Percentiles rank a stretch among this genome's conserved stretches.
Evolutionary conservation across 2,888 invertebrate species (phyloP).

Genomic region (Xestia xanthographa): DNA sequence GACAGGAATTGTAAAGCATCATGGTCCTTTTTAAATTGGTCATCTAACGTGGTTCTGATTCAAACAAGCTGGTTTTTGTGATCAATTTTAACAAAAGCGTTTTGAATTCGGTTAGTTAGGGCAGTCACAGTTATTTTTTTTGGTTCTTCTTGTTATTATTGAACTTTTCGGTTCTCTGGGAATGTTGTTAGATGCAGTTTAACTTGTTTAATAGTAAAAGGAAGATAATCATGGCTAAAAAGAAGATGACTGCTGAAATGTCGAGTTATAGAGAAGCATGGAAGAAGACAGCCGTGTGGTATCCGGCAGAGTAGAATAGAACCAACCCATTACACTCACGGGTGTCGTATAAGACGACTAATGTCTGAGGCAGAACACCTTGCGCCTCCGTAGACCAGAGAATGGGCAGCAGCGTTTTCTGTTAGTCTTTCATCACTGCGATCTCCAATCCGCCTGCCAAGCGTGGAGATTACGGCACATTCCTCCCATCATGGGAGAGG

Average conservation of each 20-base stretch:
- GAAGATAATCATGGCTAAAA: neutral
- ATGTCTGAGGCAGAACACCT: too few species aligned
- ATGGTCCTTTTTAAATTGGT: conserved; percentile 36
- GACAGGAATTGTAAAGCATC: conserved; percentile 32
- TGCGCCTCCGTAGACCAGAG: too few species aligned
- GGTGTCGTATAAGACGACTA: too few species aligned
- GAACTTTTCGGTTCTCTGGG: conserved; percentile 29
- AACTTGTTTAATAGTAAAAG: neutral
- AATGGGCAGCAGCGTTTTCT: too few species aligned
- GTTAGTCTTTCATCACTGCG: too few species aligned
- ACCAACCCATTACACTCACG: too few species aligned
- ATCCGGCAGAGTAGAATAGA: too few species aligned
- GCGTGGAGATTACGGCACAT: too few species aligned
- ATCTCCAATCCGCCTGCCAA: too few species aligned
- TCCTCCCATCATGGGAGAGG: too few species aligned
- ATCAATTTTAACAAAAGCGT: conserved; percentile 59
- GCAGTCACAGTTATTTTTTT: conserved; percentile 59
- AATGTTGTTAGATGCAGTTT: conserved; percentile 34
- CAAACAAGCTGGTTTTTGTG: conserved; percentile 55
- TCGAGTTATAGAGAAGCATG: neutral
- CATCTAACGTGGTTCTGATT: conserved; percentile 25
- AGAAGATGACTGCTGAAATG: neutral
- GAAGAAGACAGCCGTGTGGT: too few species aligned
- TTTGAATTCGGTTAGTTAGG: conserved; percentile 70
- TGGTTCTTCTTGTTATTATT: conserved; percentile 45